Base-by-base conservation (phyloP, 2,113 vertebrate genomes). In the Myotis yumanensis region DNA sequence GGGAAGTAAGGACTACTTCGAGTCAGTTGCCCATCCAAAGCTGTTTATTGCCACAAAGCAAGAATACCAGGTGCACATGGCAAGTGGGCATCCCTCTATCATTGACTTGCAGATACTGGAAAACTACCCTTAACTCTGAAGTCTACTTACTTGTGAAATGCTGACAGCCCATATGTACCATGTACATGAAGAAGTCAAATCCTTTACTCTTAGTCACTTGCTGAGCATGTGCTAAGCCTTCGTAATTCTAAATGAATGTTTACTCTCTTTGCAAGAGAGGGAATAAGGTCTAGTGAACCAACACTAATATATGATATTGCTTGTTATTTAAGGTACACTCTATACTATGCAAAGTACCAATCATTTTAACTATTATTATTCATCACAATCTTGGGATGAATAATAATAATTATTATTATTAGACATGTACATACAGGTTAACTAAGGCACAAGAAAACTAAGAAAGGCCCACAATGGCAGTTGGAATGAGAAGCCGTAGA, bases 181-280 rank as follows among this genome's bases (percentile, higher is more conserved):
- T 85, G 95, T 96, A 97, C 95, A 97, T 69, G 79, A 91, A 92
- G 68, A 48, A 85, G 46, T 37, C 40, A 20, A 79, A 32, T 68
- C 77, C 66, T 85, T 83, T 59, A 32, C 75, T 82, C 89, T 90
- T 89, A 96, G 81, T 92, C 95, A 96, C 48, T 48, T 52, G 84
- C 84, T 54, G 52, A 89, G 85, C 82, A 96, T 64, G 92, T 94
- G 93, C 75, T 96, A 77, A 97, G 88, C 59, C 73, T 95, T 73
- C 11, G 82, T 96, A 92, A 95, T 96, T 97, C 92, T 91, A 73
- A 92, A 94, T 95, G 91, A 97, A 96, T 97, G 85, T 95, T 97
- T 96, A 90, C 69, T 90, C 94, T 96, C 90, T 97, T 92, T 86
- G 73, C 89, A 92, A 97, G 88, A 93, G 95, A 95, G 90, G 14